These are phyloP conservation scores for Stegophylla sp. DNA, from an alignment of 2,888 invertebrate genomes.

Conservation along the genomic window DNA sequence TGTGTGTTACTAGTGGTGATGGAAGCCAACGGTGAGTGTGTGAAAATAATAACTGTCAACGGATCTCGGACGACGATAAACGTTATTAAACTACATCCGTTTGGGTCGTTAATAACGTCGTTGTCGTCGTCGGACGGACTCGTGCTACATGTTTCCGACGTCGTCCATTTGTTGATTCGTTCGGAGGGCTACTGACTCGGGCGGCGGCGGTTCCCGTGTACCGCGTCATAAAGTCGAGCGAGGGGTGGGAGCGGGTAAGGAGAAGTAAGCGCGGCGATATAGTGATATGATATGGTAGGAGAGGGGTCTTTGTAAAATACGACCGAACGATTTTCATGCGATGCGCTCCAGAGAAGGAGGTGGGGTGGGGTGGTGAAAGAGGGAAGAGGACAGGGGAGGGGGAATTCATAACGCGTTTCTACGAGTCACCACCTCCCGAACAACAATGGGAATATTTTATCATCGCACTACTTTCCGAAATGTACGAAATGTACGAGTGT, in stretches of 20 bases:
- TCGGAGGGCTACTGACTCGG: neutral
- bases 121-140: neutral
- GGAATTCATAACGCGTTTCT: slow-evolving; percentile 2
- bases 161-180: slow-evolving; percentile 31
- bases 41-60: neutral
- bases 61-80: neutral
- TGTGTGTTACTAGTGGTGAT: neutral
- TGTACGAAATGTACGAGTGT: neutral
- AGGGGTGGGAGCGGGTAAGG: too few relatives aligned
- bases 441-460: too few relatives aligned
- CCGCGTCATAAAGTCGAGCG: too few relatives aligned
- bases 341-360: too few relatives aligned
- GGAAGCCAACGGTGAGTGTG: neutral
- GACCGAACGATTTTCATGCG: too few relatives aligned
- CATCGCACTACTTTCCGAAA: too few relatives aligned
- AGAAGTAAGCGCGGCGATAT: too few relatives aligned
- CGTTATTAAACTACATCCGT: neutral
- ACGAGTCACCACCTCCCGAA: neutral
- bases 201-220: too few relatives aligned
- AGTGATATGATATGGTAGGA: too few relatives aligned
- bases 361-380: too few relatives aligned
- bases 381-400: too few relatives aligned
- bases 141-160: neutral
- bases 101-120: neutral
- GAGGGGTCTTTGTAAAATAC: too few relatives aligned